Conservation (phyloP, 2,113 vertebrate species). For the Microtus montanus region DNA sequence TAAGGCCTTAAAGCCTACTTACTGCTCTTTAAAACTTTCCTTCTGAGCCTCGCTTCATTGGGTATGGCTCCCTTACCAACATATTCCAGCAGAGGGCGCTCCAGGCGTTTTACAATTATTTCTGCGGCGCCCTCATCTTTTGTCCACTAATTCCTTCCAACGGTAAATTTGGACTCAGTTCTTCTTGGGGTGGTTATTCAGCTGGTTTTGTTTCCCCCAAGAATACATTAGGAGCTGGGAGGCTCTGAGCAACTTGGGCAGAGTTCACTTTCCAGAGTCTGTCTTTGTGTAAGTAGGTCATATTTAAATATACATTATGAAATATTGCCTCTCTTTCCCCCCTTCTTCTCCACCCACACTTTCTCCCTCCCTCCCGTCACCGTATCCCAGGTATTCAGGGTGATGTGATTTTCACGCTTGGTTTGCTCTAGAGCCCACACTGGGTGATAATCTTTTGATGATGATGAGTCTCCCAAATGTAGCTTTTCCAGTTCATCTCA, state of each 20-base stretch:
- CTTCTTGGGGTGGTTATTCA: neutral
- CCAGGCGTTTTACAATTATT: neutral
- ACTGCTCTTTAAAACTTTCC: neutral
- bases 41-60: neutral
- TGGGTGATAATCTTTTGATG: neutral
- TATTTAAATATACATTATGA: constrained; percentile 21
- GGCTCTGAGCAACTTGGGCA: neutral
- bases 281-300: neutral
- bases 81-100: constrained; percentile 64
- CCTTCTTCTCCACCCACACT: too few relatives aligned
- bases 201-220: neutral
- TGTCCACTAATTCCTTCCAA: neutral
- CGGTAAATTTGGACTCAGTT: neutral
- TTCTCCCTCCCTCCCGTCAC: neutral
- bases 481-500: neutral
- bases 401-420: neutral
- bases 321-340: neutral
- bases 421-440: neutral
- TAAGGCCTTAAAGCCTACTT: neutral
- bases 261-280: neutral
- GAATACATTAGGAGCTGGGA: neutral
- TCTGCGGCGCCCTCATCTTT: rapidly evolving
- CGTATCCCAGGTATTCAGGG: neutral
- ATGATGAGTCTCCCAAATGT: neutral
- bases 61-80: neutral